A percentile compares a stretch with the other conserved stretches of the same genome.
phyloP scores from a whole-genome alignment of 2,797 vertebrate species.

The Malurus splendens region DNA sequence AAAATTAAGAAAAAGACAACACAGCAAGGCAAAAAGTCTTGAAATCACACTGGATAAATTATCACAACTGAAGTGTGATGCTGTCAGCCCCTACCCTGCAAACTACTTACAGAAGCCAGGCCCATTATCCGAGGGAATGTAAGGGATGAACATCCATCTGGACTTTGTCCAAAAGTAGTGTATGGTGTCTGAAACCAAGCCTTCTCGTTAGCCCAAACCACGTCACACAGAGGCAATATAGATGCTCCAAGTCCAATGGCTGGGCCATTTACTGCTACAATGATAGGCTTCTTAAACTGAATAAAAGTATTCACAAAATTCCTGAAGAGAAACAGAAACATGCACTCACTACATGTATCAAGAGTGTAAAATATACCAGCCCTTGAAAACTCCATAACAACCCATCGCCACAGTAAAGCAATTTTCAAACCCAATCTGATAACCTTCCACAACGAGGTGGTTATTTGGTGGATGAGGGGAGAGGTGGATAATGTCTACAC shows the following conservation, averaged over 20 bases:
- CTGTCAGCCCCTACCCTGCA: slow-evolving; percentile 24
- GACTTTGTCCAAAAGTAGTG: slow-evolving; percentile 91
- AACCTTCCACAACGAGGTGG: neutral
- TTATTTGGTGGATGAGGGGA: neutral
- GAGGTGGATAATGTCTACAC: neutral
- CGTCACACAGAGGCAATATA: slow-evolving; percentile 93
- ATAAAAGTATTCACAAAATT: slow-evolving; percentile 97
- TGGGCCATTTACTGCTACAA: slow-evolving; percentile 93
- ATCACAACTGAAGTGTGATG: neutral
- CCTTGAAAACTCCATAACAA: neutral
- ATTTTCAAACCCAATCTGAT: neutral
- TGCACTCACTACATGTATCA: slow-evolving; percentile 12
- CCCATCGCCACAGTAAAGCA: neutral
- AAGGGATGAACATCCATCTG: slow-evolving; percentile 91
- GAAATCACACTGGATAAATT: neutral
- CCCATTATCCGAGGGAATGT: slow-evolving; percentile 96
- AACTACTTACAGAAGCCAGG: slow-evolving; percentile 87
- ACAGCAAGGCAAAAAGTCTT: neutral
- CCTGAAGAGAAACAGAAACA: slow-evolving; percentile 74
- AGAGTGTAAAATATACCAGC: slow-evolving; percentile 23
- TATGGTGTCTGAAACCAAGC: slow-evolving; percentile 98
- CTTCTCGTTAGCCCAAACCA: slow-evolving; percentile 98
- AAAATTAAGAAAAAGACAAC: neutral
- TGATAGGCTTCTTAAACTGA: slow-evolving; percentile 97
- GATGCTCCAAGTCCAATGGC: slow-evolving; percentile 92